Conservation (phyloP, 1,140 invertebrate genomes). For the Bombus picipes region DNA sequence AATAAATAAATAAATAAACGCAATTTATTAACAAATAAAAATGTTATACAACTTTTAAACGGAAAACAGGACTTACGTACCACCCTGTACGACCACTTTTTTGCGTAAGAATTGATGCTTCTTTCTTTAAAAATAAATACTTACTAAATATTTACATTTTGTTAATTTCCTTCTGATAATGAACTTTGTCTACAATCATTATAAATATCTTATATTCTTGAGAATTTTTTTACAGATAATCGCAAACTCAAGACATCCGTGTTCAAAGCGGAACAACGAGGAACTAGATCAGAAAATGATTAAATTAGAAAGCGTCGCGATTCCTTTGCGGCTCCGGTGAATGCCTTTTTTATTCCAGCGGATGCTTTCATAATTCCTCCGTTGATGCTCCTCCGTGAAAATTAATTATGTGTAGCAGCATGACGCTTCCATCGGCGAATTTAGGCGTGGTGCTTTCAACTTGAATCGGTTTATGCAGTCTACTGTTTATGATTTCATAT, state of each 20-base stretch:
- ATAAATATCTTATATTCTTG: not conserved
- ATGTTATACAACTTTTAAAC: no score
- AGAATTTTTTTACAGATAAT: not conserved
- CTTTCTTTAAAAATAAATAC: not conserved
- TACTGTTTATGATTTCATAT: not conserved
- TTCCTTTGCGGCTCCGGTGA: slow-evolving; percentile 1
- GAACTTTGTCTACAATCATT: not conserved
- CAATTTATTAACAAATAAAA: no score
- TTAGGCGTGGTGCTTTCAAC: not conserved
- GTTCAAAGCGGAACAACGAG: not conserved
- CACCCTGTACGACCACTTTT: not conserved
- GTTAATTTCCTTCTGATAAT: not conserved
- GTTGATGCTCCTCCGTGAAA: not conserved
- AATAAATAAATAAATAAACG: no score
- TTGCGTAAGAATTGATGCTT: not conserved
- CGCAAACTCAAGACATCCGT: not conserved
- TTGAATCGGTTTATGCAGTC: not conserved
- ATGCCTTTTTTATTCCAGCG: slow-evolving; percentile 3
- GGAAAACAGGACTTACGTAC: no score
- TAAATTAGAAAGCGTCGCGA: slow-evolving; percentile 48
- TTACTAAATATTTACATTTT: not conserved
- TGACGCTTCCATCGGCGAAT: not conserved
- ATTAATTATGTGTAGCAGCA: slow-evolving; percentile 25
- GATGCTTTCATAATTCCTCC: slow-evolving; percentile 23
- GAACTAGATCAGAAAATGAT: slow-evolving; percentile 49